These are phyloP conservation scores for Mohoua ochrocephala DNA, from an alignment of 2,113 vertebrate genomes.

Conservation along the genomic window DNA sequence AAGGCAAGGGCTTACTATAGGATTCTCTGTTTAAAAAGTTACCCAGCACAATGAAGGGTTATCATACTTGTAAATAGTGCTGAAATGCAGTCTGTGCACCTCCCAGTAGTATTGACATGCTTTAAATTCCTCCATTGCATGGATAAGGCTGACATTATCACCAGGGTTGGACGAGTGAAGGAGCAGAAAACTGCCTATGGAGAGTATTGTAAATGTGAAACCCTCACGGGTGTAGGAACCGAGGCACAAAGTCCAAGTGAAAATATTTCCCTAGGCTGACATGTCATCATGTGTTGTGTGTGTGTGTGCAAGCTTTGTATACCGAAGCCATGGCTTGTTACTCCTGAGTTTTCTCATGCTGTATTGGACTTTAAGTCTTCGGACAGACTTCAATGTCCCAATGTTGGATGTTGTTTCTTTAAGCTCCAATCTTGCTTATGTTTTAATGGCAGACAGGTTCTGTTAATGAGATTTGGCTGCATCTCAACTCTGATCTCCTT, in stretches of 20 bases:
- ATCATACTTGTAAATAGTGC: slow-evolving; percentile 43
- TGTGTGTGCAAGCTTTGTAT: neutral
- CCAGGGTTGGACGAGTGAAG: neutral
- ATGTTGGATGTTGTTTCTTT: neutral
- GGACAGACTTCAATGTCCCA: neutral
- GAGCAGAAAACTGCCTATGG: neutral
- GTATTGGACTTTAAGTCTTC: neutral
- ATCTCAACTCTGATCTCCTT: neutral
- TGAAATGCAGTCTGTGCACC: slow-evolving; percentile 5
- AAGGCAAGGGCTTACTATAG: slow-evolving; percentile 20
- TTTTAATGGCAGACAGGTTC: neutral
- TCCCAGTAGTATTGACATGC: slow-evolving; percentile 2
- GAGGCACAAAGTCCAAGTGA: neutral
- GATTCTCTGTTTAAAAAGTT: slow-evolving; percentile 61
- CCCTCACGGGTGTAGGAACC: neutral
- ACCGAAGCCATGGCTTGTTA: neutral
- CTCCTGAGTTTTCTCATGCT: neutral
- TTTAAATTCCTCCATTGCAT: slow-evolving; percentile 33
- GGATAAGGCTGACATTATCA: slow-evolving; percentile 12
- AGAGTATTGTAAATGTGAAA: neutral
- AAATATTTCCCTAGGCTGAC: neutral
- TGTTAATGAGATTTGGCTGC: neutral
- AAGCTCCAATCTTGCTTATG: neutral
- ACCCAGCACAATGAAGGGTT: slow-evolving; percentile 52
- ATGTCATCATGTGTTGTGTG: neutral